Base-by-base conservation (phyloP, 2,888 invertebrate species). In the Tachina grossa region DNA sequence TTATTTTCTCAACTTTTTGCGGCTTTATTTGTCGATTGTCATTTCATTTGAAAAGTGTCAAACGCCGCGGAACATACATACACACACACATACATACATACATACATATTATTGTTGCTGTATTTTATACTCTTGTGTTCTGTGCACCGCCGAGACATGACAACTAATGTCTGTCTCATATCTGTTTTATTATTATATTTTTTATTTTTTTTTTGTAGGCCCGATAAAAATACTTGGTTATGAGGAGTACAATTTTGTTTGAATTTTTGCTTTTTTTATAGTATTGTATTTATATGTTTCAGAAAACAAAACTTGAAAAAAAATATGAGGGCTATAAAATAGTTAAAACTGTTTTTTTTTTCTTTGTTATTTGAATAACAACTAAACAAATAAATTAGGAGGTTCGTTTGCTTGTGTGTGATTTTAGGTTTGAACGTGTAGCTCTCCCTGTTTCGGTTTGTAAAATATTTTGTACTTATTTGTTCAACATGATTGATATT, bases 21-120 rank as follows among this genome's bases (percentile, higher is more conserved):
- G 85, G 84, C 84, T 84, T 87, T 88, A 84, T 88, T 90, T 89
- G 88, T 89, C 88, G 86, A 87, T 87, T 86, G 84, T 87, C 83
- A 87, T 86, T 87, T 84, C 72, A 86, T 72, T 83, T 87, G 87
- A 87, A 86, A 87, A 87, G 69, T 87, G 87, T 87, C 84, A 87
- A 87, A 87, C 72, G 84, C 78, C 83, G 84, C 79, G 72, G 78
- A 53, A 63, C 68, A 61, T 53, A 61, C 57, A 13, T n/a, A 31
- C n/a, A 31, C 4, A 31, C 31, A 31, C 4, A 2, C 19, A 9
- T 22, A 57, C 65, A 49, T 66, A 31, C 49, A 1, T 49, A 49
- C 14, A 2, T 31, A 49, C 6, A 22, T 22, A 55, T 31, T 63
- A 43, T 63, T 76, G 63, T 19, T 66, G 5, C 13, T 61, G 31